Percentiles rank a stretch among this genome's conserved stretches.
Evolutionary conservation across 1,140 invertebrate species (phyloP).

Genomic region (Drosophila dunni): DNA sequence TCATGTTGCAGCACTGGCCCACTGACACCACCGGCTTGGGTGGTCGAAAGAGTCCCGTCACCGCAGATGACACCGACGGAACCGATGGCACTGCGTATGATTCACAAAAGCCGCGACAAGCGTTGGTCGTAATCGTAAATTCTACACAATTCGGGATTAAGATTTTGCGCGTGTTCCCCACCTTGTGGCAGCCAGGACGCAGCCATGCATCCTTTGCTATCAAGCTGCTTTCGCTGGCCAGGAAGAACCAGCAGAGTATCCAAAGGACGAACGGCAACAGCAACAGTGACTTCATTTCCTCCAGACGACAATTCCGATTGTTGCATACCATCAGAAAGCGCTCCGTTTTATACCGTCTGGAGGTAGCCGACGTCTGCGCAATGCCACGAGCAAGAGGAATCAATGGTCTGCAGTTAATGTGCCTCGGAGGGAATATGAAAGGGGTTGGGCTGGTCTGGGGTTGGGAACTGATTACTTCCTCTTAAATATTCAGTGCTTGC

Average conservation of each 20-base stretch:
- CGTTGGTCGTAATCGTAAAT: slow-evolving; percentile 93
- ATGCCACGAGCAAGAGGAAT: neutral
- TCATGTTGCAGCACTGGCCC: slow-evolving; percentile 95
- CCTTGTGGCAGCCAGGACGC: slow-evolving; percentile 87
- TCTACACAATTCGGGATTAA: slow-evolving; percentile 93
- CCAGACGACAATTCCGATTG: slow-evolving; percentile 31
- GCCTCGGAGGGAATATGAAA: neutral
- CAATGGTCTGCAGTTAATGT: slow-evolving; percentile 43
- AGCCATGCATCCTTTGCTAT: slow-evolving; percentile 85
- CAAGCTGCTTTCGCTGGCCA: slow-evolving; percentile 37
- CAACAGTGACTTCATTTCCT: slow-evolving; percentile 43
- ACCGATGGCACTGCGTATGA: slow-evolving; percentile 90
- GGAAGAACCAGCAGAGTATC: slow-evolving; percentile 35
- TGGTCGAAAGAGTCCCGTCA: slow-evolving; percentile 85
- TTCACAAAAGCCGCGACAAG: slow-evolving; percentile 93
- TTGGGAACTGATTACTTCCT: neutral
- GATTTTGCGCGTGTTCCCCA: slow-evolving; percentile 90
- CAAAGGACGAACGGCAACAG: slow-evolving; percentile 34
- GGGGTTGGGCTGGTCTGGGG: neutral
- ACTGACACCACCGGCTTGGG: slow-evolving; percentile 90
- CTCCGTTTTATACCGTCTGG: slow-evolving; percentile 38
- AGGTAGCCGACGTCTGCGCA: slow-evolving; percentile 45
- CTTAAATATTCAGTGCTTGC: slow-evolving; percentile 45
- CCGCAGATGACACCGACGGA: slow-evolving; percentile 86
- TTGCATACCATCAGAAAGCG: neutral